Conservation (phyloP, 2,797 vertebrate species). For the Decapterus maruadsi region DNA sequence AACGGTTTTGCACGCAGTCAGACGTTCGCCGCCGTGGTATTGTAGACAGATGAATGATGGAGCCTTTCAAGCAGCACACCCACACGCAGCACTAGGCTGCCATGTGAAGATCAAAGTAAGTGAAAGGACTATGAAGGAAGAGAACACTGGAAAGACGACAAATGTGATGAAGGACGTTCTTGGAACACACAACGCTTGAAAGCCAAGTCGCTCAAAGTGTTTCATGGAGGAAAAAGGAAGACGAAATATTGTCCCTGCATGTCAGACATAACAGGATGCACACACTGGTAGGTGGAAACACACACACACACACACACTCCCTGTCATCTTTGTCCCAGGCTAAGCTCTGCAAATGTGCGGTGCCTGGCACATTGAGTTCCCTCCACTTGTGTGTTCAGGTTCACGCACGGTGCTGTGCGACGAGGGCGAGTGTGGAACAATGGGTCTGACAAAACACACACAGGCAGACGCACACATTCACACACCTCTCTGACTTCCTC, state of each 20-base stretch:
- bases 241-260: slow-evolving; percentile 51
- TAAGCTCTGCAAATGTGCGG: slow-evolving; percentile 43
- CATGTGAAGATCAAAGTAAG: slow-evolving; percentile 66
- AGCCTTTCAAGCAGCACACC: slow-evolving; percentile 59
- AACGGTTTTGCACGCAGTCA: slow-evolving; percentile 49
- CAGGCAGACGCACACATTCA: neutral
- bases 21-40: slow-evolving; percentile 13
- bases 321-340: slow-evolving; percentile 36
- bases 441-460: slow-evolving; percentile 39
- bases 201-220: slow-evolving; percentile 56
- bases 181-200: slow-evolving; percentile 68
- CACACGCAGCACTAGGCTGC: slow-evolving; percentile 34
- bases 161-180: slow-evolving; percentile 57
- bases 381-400: slow-evolving; percentile 14
- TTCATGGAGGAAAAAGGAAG: slow-evolving; percentile 55
- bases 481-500: slow-evolving; percentile 45
- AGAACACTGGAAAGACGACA: slow-evolving; percentile 59
- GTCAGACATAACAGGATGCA: slow-evolving; percentile 69
- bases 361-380: slow-evolving; percentile 43
- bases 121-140: slow-evolving; percentile 54
- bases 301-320: slow-evolving; percentile 25
- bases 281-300: slow-evolving; percentile 38
- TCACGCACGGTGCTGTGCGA: slow-evolving; percentile 36
- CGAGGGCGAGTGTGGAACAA: slow-evolving; percentile 48
- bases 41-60: slow-evolving; percentile 62